A percentile compares a stretch with the other conserved stretches of the same genome.
phyloP scores from a whole-genome alignment of 35 echinoderm and acorn worm species.

The Lytechinus variegatus region DNA sequence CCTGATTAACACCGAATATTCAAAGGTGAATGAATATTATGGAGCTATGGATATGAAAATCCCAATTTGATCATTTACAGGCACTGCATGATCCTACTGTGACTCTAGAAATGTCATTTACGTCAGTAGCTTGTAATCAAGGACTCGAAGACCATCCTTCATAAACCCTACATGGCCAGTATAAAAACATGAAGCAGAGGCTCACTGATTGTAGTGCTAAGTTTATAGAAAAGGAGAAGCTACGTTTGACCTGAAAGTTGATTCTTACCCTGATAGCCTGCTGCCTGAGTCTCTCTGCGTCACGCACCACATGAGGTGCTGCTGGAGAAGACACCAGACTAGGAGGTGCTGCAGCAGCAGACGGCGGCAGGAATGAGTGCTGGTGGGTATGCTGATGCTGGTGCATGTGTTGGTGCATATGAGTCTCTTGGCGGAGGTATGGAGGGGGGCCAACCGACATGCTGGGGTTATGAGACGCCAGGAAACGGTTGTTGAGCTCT shows the following conservation, averaged over 20 bases:
- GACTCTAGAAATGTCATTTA: no score
- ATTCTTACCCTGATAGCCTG: slow-evolving; percentile 49
- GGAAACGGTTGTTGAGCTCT: slow-evolving; percentile 93
- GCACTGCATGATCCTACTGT: no score
- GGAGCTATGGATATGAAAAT: no score
- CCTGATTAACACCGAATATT: no score
- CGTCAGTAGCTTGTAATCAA: no score
- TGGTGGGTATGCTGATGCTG: slow-evolving; percentile 87
- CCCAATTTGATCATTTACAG: no score
- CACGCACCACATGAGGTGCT: slow-evolving; percentile 60
- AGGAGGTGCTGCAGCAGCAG: slow-evolving; percentile 16
- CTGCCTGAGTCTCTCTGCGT: slow-evolving; percentile 44
- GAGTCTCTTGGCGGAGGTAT: slow-evolving; percentile 86
- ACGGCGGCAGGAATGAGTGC: slow-evolving; percentile 72
- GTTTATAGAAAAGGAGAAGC: no score
- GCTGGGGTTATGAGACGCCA: slow-evolving; percentile 79
- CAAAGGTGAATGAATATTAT: no score
- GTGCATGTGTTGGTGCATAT: slow-evolving; percentile 95
- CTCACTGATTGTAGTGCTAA: no score
- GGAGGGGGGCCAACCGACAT: slow-evolving; percentile 73
- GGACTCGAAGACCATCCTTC: no score
- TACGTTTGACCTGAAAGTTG: not conserved
- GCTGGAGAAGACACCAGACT: slow-evolving; percentile 60
- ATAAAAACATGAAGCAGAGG: no score
- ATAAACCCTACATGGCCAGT: no score